Conservation (phyloP, 2,888 invertebrate genomes). For the Conus canariensis region DNA sequence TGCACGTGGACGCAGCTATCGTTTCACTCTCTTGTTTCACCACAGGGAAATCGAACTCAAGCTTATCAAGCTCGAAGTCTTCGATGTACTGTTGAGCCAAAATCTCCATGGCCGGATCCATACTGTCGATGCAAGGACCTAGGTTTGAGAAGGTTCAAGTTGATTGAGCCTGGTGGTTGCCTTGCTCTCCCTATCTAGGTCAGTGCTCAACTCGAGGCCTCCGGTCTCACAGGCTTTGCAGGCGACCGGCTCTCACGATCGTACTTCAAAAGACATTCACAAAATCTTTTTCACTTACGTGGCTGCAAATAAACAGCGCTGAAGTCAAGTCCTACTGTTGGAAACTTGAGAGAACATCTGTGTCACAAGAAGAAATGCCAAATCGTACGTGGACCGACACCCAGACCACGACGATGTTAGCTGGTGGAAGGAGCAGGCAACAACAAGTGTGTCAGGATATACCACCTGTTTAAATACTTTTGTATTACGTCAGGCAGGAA, state of each 20-base stretch:
- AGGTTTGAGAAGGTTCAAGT: constrained; percentile 36
- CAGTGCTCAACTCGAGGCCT: constrained; percentile 48
- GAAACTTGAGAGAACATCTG: constrained; percentile 14
- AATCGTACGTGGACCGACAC: constrained; percentile 69
- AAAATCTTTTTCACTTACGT: constrained; percentile 40
- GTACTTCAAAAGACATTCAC: constrained; percentile 38
- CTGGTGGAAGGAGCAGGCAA: constrained; percentile 70
- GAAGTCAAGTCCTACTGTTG: constrained; percentile 24
- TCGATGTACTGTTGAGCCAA: constrained; percentile 70
- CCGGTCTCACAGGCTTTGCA: constrained; percentile 32
- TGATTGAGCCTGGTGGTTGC: constrained; percentile 50
- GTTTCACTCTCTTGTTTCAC: constrained; percentile 61
- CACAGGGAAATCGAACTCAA: constrained; percentile 61
- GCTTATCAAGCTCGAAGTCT: constrained; percentile 71
- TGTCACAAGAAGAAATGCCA: constrained; percentile 30
- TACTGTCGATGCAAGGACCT: constrained; percentile 34
- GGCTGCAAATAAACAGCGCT: not conserved
- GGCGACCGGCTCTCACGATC: constrained; percentile 31
- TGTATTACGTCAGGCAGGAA: constrained; percentile 60
- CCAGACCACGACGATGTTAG: constrained; percentile 68
- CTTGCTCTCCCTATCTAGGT: constrained; percentile 50
- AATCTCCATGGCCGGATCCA: constrained; percentile 33
- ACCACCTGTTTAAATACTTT: constrained; percentile 65
- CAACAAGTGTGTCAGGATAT: constrained; percentile 69
- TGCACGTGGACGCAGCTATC: constrained; percentile 56